phyloP scores from a whole-genome alignment of 2,113 vertebrate genomes.

The Prionailurus viverrinus region DNA sequence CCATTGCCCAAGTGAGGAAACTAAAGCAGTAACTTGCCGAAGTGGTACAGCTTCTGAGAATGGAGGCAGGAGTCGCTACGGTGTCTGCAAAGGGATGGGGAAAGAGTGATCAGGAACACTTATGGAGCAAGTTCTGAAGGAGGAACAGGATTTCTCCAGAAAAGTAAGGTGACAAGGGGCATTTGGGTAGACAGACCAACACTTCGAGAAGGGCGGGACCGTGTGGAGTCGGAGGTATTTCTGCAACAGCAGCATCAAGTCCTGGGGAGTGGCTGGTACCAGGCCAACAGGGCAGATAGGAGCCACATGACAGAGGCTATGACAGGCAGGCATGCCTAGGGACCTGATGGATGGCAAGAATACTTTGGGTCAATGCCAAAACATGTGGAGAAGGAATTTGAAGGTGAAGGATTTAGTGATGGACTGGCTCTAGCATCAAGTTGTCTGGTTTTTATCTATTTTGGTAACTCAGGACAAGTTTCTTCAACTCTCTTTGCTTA shows the following conservation, averaged over 20 bases:
- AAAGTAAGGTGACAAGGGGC: not conserved
- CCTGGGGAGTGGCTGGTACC: not conserved
- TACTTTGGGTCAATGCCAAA: not conserved
- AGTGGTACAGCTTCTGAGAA: not conserved
- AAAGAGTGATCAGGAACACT: not conserved
- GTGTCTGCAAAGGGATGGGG: not conserved
- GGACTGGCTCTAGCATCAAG: not conserved
- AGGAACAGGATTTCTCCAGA: not conserved
- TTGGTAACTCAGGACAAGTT: not conserved
- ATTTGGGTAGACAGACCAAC: not conserved
- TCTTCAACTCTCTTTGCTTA: constrained; percentile 10
- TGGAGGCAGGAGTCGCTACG: not conserved
- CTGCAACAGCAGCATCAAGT: not conserved
- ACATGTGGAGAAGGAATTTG: not conserved
- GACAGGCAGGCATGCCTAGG: not conserved
- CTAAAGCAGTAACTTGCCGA: not conserved
- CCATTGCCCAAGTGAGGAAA: not conserved
- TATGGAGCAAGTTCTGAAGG: not conserved
- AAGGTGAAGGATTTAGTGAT: not conserved
- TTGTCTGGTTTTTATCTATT: not conserved
- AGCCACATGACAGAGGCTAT: not conserved
- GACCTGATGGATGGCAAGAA: not conserved
- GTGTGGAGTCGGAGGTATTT: not conserved
- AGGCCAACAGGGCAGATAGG: not conserved
- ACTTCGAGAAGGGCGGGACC: not conserved